Evolutionary conservation across 1,140 invertebrate genomes (phyloP), one percentile per base, ranked within the genome.

Genomic region (Ectropis grisescens): DNA sequence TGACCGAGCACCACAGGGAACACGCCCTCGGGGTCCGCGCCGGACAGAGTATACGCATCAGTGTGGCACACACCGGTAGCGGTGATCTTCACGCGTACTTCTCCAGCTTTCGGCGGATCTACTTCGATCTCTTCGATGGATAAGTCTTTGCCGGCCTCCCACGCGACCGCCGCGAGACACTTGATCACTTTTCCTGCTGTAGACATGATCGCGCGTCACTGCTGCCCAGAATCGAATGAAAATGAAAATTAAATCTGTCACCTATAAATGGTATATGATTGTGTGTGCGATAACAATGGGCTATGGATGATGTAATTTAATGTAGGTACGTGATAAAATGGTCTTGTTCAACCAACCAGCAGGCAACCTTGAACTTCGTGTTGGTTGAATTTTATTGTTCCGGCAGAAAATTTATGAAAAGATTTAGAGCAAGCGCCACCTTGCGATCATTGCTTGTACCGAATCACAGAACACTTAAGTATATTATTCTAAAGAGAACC

Each of bases 31-130:
- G 96, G 90, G 82, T 99, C 97, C 44, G 89, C 85, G 8, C 98
- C 97, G 52, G 90, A 90, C 10, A 98, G 75, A 10, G 97, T 98
- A 61, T 98, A 98, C 2, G 93, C 90, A 85, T 99, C 98, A 0
- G 98, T 99, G 62, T 99, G 98, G 69, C 98, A 99, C n/a, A 99
- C 90, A 26, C 95, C 97, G 35, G 93, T 94, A 13, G 90, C 87
- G 2, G 89, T 58, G 30, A 98, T 87, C 82, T 95, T 90, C 7
- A 96, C 84, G 33, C 91, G 85, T n/a, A 92, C 90, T 87, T 95
- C 93, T 51, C 92, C 88, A 1, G 90, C 90, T 80, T 93, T 94
- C 2, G 98, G 98, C 29, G 97, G 94, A n/a, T 89, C 93, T 1
- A 99, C 98, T 84, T 97, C 90, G 42, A 99, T 86, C 28, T 90